These are phyloP conservation scores for Echeneis naucrates DNA, from an alignment of 2,797 vertebrate genomes.

Conservation along the genomic window DNA sequence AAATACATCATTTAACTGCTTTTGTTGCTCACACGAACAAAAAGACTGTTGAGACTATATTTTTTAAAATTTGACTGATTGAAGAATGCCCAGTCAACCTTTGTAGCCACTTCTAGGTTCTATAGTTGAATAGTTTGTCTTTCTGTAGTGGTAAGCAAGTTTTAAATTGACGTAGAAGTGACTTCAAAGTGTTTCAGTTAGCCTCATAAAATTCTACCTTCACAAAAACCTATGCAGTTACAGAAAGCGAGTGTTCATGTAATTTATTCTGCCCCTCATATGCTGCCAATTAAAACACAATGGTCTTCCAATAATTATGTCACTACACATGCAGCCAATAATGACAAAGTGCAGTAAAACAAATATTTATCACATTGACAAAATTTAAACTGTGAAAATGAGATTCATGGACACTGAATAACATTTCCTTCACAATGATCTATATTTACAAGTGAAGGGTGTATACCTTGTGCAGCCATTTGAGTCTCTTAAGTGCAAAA, in stretches of 20 bases:
- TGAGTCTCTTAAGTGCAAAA: slow-evolving; percentile 45
- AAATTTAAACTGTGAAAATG: slow-evolving; percentile 49
- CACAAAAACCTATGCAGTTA: background rate
- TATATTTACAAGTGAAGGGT: slow-evolving; percentile 37
- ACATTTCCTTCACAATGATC: slow-evolving; percentile 19
- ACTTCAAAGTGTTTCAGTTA: background rate
- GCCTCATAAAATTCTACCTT: background rate
- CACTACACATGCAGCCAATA: background rate
- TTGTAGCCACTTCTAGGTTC: background rate
- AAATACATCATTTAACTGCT: too few relatives aligned
- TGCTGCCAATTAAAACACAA: background rate
- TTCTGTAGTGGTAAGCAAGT: background rate
- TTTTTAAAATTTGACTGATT: background rate
- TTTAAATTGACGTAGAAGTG: background rate
- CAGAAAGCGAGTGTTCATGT: background rate
- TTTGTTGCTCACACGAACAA: too few relatives aligned
- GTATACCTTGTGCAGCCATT: slow-evolving; percentile 22
- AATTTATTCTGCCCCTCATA: background rate
- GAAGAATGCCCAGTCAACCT: background rate
- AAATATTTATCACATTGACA: slow-evolving; percentile 59
- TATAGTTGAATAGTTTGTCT: background rate
- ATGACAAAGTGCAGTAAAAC: slow-evolving; percentile 21
- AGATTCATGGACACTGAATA: slow-evolving; percentile 34
- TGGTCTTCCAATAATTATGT: background rate
- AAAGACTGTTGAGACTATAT: background rate